Evolutionary conservation across 2,797 vertebrate genomes (phyloP).

Genomic region (Euphonia xanthogaster): DNA sequence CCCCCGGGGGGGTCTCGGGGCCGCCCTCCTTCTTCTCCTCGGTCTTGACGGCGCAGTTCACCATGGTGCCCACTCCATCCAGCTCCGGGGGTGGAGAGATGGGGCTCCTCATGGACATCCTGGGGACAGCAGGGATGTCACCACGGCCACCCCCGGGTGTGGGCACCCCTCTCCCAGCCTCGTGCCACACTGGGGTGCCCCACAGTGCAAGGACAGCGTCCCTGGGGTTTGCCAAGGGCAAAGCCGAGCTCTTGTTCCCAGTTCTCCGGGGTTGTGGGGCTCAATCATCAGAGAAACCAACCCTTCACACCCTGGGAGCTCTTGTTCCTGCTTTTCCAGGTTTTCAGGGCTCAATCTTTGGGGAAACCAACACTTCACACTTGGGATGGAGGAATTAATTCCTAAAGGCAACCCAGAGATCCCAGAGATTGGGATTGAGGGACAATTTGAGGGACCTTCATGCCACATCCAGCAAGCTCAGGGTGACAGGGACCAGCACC

Average conservation of each 20-base stretch:
- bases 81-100: slow-evolving; percentile 80
- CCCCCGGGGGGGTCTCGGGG: slow-evolving; percentile 71
- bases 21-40: slow-evolving; percentile 82
- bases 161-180: neutral
- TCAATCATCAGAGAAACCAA: neutral
- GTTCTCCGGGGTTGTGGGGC: neutral
- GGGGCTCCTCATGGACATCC: slow-evolving; percentile 94
- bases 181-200: rapidly evolving
- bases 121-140: neutral
- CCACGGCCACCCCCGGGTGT: rapidly evolving
- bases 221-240: rapidly evolving
- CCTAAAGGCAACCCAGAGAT: rapidly evolving
- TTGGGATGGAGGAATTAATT: neutral
- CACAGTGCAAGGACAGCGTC: rapidly evolving
- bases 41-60: slow-evolving; percentile 84
- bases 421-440: rapidly evolving
- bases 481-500: neutral
- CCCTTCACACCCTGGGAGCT: neutral
- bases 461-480: neutral
- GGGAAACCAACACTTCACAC: neutral
- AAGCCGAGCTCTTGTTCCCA: neutral
- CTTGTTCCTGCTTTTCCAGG: rapidly evolving
- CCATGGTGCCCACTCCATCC: slow-evolving; percentile 86
- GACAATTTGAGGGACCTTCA: rapidly evolving
- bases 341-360: rapidly evolving